These are phyloP conservation scores for Erynnis tages DNA, from an alignment of 2,888 invertebrate genomes.

Conservation along the genomic window DNA sequence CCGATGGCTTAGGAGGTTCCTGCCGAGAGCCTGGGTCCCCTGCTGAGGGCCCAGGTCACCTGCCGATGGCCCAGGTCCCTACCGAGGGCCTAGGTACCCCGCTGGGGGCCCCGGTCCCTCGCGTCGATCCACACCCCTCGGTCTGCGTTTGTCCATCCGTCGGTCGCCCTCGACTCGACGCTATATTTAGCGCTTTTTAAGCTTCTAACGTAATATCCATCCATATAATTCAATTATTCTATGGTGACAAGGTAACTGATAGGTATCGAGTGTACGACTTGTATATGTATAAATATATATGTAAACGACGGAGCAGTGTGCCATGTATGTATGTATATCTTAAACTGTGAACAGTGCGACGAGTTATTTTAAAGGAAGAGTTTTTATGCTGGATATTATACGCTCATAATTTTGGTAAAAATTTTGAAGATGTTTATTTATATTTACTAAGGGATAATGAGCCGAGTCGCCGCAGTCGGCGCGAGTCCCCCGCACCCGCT, in stretches of 20 bases:
- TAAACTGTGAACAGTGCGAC: conserved; percentile 68
- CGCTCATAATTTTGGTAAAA: conserved; percentile 79
- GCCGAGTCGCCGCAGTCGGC: no score
- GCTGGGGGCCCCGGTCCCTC: conserved; percentile 2
- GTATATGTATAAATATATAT: conserved; percentile 59
- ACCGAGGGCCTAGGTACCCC: no score
- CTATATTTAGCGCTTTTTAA: conserved; percentile 68
- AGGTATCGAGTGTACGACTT: conserved; percentile 67
- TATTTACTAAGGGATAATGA: conserved; percentile 67
- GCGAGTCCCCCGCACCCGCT: background rate
- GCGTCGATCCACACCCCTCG: conserved; percentile 29
- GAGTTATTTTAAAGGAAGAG: conserved; percentile 74
- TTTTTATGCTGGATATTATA: conserved; percentile 75
- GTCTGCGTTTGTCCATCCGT: conserved; percentile 50
- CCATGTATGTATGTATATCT: conserved; percentile 79
- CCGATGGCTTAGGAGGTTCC: no score
- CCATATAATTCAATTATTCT: conserved; percentile 80
- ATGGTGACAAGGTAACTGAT: conserved; percentile 79
- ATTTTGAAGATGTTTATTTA: conserved; percentile 79
- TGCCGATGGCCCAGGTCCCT: no score
- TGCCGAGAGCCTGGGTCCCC: no score
- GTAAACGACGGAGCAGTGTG: conserved; percentile 73
- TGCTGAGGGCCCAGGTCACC: no score
- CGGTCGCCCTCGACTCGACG: conserved; percentile 50
- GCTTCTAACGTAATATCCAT: conserved; percentile 77